These are phyloP conservation scores for Pyrocoelia pectoralis DNA, from an alignment of 2,888 invertebrate genomes.

Conservation along the genomic window DNA sequence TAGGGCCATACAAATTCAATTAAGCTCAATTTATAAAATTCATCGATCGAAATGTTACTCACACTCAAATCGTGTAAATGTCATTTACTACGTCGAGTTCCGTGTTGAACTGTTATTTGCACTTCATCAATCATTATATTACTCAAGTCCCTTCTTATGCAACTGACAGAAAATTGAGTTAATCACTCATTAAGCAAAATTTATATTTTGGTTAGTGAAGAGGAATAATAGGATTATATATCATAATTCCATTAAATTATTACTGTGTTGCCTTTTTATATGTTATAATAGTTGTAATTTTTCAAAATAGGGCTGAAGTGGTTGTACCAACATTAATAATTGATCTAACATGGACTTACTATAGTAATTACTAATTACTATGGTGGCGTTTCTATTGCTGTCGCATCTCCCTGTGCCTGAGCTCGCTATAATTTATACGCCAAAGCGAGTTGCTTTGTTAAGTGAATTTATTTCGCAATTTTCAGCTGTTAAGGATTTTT, in stretches of 20 bases:
- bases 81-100: background rate
- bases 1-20: background rate
- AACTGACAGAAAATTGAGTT: background rate
- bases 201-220: too few species aligned
- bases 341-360: slow-evolving; percentile 45
- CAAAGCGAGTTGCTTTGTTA: slow-evolving; percentile 21
- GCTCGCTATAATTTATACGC: slow-evolving; percentile 23
- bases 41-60: background rate
- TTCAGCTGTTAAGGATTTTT: slow-evolving; percentile 12
- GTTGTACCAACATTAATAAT: slow-evolving; percentile 43
- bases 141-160: background rate
- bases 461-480: slow-evolving; percentile 23
- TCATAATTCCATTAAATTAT: too few species aligned
- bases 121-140: slow-evolving; percentile 8
- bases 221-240: too few species aligned
- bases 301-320: slow-evolving; percentile 7
- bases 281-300: too few species aligned
- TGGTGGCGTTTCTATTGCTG: slow-evolving; percentile 28
- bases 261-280: too few species aligned
- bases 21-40: slow-evolving; percentile 1
- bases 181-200: too few species aligned
- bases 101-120: background rate
- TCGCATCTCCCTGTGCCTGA: slow-evolving; percentile 22
- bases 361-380: slow-evolving; percentile 42
- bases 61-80: background rate